Base-by-base conservation (phyloP, 1,140 invertebrate genomes). In the Goniozus legneri region DNA sequence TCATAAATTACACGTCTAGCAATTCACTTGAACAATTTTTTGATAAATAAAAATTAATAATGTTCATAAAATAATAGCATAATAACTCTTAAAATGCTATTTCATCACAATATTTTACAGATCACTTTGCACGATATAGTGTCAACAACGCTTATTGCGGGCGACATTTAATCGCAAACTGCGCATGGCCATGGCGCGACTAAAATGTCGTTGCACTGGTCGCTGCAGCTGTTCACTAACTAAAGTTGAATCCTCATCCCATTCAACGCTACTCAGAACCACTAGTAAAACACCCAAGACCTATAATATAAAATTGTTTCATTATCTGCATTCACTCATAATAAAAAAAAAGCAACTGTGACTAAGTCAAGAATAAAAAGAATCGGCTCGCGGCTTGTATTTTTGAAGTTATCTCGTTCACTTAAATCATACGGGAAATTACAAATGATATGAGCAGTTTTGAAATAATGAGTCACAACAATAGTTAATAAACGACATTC, bases 131-230 rank as follows among this genome's bases (percentile, higher is more conserved):
- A 27, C 13, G 18, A 35, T 24, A 27, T 31, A 20, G 27, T 47
- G 67, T 75, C 59, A 74, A 63, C 70, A 75, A 49, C 73, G 71
- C 61, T 73, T 76, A 50, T 73, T 73, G 16, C 76, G 71, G 35
- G 76, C 65, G 18, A 76, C 70, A 13, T 80, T 74, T 16, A 84
- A 79, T 20, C 82, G 78, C 16, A 92, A 77, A 38, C 86, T 87
- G 15, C 87, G 79, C 88, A 91, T 91, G 3, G 88, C 87, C 85
- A 91, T 88, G 2, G 88, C 87, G 40, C 88, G 78, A 73, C 90
- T 91, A 64, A 91, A 91, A 65, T 91, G 88, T 8, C 88, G 80
- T 58, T 83, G 82, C 22, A 82, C 82, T 12, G 84, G 82, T 60
- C 88, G 86, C 49, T 83, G 82, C 45, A 62, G 81, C 77, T 52